Base-by-base conservation (phyloP, 2,888 invertebrate genomes). In the Heterodera filipjevi region DNA sequence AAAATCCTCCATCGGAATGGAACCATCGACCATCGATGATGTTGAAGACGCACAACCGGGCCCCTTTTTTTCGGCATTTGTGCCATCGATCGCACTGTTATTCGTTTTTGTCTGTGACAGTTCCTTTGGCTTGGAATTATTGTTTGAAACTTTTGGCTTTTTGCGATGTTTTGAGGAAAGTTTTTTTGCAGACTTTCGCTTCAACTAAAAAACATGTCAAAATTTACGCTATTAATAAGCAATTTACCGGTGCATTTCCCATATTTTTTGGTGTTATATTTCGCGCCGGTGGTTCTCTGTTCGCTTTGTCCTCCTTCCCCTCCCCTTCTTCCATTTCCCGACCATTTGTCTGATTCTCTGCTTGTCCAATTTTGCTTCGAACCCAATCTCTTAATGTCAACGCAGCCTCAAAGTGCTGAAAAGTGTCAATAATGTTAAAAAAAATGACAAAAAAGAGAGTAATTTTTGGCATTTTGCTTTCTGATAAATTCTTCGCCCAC, bases 331-430 rank as follows among this genome's bases (percentile, higher is more conserved):
- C 73, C 19, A 10, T 12, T 10, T 10, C 6, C 12, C 39, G 39
- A 10, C 39, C 73, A 44, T 72, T 46, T 27, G 64, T 22, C 68
- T 33, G 22, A 30, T 64, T 64, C 64, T 32, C 33, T 14, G 32
- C 12, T n/a, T 68, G 16, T 12, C 19, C 33, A 68, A 35, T 32
- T 35, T 68, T 68, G 33, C 16, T 49, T 49, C 32, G 75, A 16
- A 64, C 32, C 30, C 32, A 32, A 59, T 64, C 75, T 27, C 68
- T 64, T 59, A 59, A n/a, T 27, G 59, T 27, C 33, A 30, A 33
- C 59, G 53, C 59, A 8, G 33, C 59, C 74, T 73, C 44, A 46
- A 76, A 74, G 33, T 71, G 30, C 70, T 76, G 12, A 44, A 30
- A 33, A 14, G n/a, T n/a, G n/a, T 68, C 16, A 35, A 14, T 27